Conservation (phyloP, 2,113 vertebrate species). For the Carettochelys insculpta region DNA sequence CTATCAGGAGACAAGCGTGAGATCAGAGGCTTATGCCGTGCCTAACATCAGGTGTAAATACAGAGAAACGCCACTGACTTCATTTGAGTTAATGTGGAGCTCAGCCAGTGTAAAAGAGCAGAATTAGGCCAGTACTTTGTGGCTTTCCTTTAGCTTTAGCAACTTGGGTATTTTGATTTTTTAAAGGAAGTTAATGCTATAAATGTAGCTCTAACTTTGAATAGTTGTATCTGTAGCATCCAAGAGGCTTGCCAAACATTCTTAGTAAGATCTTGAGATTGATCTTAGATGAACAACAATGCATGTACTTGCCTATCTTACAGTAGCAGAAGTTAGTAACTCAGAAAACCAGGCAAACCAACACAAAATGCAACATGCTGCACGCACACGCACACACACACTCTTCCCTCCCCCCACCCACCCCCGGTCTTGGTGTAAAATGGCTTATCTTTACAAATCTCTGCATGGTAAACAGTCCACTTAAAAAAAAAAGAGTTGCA, state of each 20-base stretch:
- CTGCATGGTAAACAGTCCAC: not conserved
- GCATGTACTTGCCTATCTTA: not conserved
- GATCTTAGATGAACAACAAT: not conserved
- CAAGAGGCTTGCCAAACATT: not conserved
- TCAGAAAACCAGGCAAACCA: not conserved
- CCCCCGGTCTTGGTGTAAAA: not conserved
- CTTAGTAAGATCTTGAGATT: not conserved
- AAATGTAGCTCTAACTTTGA: no score
- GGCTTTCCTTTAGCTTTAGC: not conserved
- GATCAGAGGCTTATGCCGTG: not conserved
- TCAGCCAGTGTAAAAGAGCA: not conserved
- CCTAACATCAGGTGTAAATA: not conserved
- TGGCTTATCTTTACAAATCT: not conserved
- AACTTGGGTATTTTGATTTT: not conserved
- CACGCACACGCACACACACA: not conserved
- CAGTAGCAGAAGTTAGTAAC: not conserved
- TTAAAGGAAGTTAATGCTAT: not conserved
- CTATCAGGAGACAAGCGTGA: not conserved
- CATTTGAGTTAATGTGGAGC: not conserved
- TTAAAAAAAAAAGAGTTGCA: not conserved
- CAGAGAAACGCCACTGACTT: not conserved
- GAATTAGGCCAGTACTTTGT: not conserved
- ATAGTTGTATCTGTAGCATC: not conserved
- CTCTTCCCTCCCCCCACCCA: no score
- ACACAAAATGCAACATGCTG: not conserved